Evolutionary conservation across 2,888 invertebrate species (phyloP).

Genomic region (Cordilura impudica): DNA sequence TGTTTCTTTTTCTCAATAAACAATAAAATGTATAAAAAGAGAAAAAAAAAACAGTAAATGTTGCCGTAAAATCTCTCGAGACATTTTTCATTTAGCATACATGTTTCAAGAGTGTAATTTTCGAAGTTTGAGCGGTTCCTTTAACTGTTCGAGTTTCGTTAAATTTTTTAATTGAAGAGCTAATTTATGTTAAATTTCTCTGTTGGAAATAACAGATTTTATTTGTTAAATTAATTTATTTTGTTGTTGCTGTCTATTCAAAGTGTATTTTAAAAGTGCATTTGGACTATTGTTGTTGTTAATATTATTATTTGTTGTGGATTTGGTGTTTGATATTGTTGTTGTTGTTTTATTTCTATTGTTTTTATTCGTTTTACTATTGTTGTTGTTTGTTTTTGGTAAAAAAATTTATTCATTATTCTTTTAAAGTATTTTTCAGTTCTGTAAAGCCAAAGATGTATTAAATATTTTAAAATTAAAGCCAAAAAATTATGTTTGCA

Average conservation of each 20-base stretch:
- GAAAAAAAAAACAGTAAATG: no score
- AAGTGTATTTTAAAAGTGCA: background rate
- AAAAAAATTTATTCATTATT: conserved; percentile 66
- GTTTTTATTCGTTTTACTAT: background rate
- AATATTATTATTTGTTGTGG: conserved; percentile 56
- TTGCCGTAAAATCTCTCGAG: no score
- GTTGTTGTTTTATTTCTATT: conserved; percentile 38
- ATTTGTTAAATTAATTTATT: background rate
- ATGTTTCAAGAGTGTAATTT: no score
- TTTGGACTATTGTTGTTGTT: conserved; percentile 54
- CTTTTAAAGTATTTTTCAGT: conserved; percentile 57
- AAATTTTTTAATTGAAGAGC: no score
- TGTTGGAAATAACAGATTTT: conserved; percentile 16
- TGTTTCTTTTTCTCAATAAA: no score
- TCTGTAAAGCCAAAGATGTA: conserved; percentile 16
- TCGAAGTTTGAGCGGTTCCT: no score
- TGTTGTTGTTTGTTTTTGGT: conserved; percentile 49
- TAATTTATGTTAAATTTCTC: no score
- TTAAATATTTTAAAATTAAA: no score
- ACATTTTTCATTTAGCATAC: no score
- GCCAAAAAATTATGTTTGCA: conserved; percentile 48
- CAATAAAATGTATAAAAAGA: no score
- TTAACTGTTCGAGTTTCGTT: no score
- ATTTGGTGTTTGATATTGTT: conserved; percentile 42
- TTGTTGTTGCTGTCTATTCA: background rate